A percentile compares a stretch with the other conserved stretches of the same genome.
Evolutionary conservation across 1,140 invertebrate species (phyloP).

Genomic region (Thereuonema tuberculata): DNA sequence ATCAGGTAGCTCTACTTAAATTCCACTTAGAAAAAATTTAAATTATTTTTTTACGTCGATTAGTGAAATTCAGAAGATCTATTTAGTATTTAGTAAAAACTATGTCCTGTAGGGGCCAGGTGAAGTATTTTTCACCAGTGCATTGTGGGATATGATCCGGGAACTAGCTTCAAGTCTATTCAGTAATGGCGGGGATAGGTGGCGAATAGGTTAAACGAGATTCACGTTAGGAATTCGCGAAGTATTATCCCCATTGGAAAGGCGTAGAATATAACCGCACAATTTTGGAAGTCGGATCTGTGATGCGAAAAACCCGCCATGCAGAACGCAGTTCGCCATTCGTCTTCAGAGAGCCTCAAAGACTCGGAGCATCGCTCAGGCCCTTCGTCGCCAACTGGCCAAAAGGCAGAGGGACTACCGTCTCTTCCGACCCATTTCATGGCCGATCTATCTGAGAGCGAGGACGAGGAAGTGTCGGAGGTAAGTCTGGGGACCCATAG

Average conservation of each 20-base stretch:
- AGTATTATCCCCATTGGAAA: slow-evolving; percentile 16
- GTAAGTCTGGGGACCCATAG: slow-evolving; percentile 42
- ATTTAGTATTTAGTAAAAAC: too few relatives aligned
- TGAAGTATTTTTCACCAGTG: too few relatives aligned
- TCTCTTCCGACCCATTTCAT: slow-evolving; percentile 61
- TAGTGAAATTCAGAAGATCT: too few relatives aligned
- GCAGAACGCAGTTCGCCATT: slow-evolving; percentile 70
- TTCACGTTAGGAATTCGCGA: not conserved
- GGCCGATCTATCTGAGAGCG: slow-evolving; percentile 78
- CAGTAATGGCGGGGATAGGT: slow-evolving; percentile 2
- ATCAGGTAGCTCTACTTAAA: too few relatives aligned
- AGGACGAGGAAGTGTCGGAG: slow-evolving; percentile 75
- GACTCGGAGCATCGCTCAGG: slow-evolving; percentile 33
- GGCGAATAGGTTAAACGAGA: slow-evolving; percentile 7
- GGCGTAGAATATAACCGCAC: too few relatives aligned
- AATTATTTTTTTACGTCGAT: too few relatives aligned
- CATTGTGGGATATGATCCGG: slow-evolving; percentile 5
- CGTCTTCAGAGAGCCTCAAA: slow-evolving; percentile 50
- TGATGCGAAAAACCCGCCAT: too few relatives aligned
- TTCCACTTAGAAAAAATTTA: too few relatives aligned
- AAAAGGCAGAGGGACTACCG: slow-evolving; percentile 46
- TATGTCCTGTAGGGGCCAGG: too few relatives aligned
- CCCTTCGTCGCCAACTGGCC: slow-evolving; percentile 16
- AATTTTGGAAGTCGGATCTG: too few relatives aligned
- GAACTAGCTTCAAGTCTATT: not conserved